Conservation (phyloP, 2,797 vertebrate genomes). For the Sebastes iracundus region DNA sequence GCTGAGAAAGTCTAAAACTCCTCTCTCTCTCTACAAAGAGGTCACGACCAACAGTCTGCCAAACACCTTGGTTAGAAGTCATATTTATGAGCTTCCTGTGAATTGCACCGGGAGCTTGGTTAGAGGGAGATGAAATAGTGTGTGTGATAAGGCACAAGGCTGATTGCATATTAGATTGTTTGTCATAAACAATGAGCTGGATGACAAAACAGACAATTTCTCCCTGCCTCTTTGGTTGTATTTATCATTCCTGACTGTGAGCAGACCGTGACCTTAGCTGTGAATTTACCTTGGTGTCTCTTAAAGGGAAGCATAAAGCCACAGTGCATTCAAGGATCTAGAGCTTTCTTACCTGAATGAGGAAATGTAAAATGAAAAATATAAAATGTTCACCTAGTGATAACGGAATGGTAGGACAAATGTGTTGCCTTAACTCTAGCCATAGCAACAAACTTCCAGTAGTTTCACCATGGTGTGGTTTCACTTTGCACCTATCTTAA, state of each 20-base stretch:
- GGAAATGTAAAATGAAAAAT: background rate
- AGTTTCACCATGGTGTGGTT: background rate
- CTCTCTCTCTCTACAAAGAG: slow-evolving; percentile 28
- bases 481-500: background rate
- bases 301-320: background rate
- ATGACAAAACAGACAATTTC: slow-evolving; percentile 13
- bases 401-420: background rate
- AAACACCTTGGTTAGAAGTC: slow-evolving; percentile 32
- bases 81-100: slow-evolving; percentile 46
- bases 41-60: slow-evolving; percentile 33
- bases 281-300: background rate
- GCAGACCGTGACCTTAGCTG: slow-evolving; percentile 10
- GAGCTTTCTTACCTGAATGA: background rate
- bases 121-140: slow-evolving; percentile 40
- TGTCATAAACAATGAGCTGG: slow-evolving; percentile 29
- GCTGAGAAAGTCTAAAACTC: slow-evolving; percentile 34
- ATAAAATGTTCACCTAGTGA: background rate
- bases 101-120: slow-evolving; percentile 27
- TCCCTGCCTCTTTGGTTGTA: background rate
- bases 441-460: no score
- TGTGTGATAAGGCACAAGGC: slow-evolving; percentile 10
- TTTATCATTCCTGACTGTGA: slow-evolving; percentile 29
- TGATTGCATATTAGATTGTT: slow-evolving; percentile 51
- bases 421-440: background rate
- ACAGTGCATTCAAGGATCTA: background rate